Conservation (phyloP, 2,797 vertebrate genomes). For the Melopsittacus undulatus region DNA sequence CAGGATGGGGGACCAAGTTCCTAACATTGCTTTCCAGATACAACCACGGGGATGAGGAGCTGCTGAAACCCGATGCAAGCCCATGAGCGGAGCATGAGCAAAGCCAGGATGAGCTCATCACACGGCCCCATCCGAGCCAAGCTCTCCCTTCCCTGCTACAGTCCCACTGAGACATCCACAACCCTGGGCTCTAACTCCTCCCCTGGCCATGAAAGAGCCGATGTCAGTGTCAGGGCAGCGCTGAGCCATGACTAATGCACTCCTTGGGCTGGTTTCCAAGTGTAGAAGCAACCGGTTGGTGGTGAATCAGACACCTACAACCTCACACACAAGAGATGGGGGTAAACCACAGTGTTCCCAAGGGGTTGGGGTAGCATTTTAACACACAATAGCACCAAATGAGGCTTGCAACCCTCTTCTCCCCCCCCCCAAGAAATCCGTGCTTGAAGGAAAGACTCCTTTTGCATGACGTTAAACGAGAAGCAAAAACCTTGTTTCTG, state of each 20-base stretch:
- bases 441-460: neutral
- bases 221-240: neutral
- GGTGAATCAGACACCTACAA: neutral
- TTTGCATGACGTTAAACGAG: neutral
- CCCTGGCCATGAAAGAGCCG: neutral
- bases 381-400: neutral
- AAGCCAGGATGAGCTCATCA: slow-evolving; percentile 41
- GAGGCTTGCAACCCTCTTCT: neutral
- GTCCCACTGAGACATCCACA: neutral
- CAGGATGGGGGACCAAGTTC: neutral
- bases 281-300: neutral
- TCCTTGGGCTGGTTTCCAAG: neutral
- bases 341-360: rapidly evolving
- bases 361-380: neutral
- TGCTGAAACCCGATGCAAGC: neutral
- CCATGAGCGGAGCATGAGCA: neutral
- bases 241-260: neutral
- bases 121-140: neutral
- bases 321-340: neutral
- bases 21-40: neutral
- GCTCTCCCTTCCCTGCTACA: neutral
- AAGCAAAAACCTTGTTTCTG: neutral
- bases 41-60: neutral
- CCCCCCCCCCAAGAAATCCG: neutral
- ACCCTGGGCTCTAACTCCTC: neutral